These are phyloP conservation scores for Zhengitettix transpicula DNA, from an alignment of 2,888 invertebrate genomes.

Conservation along the genomic window DNA sequence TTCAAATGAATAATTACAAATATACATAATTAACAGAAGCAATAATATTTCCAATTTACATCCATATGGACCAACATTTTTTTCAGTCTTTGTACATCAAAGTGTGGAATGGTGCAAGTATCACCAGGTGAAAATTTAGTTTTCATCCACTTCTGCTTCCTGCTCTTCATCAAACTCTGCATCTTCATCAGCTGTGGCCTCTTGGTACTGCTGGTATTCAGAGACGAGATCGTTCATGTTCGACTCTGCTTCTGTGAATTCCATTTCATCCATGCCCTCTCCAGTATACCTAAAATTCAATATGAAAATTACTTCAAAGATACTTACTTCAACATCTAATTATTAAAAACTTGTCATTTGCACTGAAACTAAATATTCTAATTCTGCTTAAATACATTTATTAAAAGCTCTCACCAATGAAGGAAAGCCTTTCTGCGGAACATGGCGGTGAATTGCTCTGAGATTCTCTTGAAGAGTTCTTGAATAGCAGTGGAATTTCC, in stretches of 20 bases:
- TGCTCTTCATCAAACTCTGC: conserved; percentile 8
- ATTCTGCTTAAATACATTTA: too few species aligned
- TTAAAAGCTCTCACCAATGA: conserved; percentile 44
- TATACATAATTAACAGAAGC: too few species aligned
- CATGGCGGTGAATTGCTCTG: conserved; percentile 72
- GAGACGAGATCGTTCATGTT: conserved; percentile 90
- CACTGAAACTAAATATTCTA: too few species aligned
- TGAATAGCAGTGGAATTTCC: conserved; percentile 38
- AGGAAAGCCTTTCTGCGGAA: conserved; percentile 60
- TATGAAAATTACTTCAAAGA: too few species aligned
- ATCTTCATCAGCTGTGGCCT: conserved; percentile 6
- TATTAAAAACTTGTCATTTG: too few species aligned
- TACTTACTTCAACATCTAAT: too few species aligned
- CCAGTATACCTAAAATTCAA: conserved; percentile 52
- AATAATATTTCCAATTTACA: too few species aligned
- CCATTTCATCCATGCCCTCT: conserved; percentile 82
- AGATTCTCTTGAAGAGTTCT: conserved; percentile 76
- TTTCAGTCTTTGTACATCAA: too few species aligned
- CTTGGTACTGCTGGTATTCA: conserved; percentile 90
- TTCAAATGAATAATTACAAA: too few species aligned
- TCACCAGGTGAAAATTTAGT: neutral
- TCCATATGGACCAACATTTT: too few species aligned
- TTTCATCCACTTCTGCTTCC: conserved; percentile 7
- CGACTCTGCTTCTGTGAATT: conserved; percentile 32
- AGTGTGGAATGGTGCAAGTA: too few species aligned